Base-by-base conservation (phyloP, 2,797 vertebrate species). In the Propithecus deckenii region DNA sequence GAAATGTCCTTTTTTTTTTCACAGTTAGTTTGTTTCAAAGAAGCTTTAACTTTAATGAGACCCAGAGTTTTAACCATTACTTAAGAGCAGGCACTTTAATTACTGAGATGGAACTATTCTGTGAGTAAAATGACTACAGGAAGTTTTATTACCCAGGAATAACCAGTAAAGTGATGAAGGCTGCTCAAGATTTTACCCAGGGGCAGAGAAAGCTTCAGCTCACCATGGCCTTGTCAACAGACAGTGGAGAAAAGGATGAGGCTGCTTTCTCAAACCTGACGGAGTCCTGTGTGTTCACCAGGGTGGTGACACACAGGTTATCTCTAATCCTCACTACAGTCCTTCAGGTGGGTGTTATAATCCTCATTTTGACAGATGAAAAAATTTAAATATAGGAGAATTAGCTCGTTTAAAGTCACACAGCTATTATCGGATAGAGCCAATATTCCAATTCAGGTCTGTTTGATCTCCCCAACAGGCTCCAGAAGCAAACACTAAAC, bases 71-170 rank as follows among this genome's bases (percentile, higher is more conserved):
- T 72, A 69, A 30, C 35, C 81, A 15, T 59, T 52, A 32, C 81
- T 88, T 59, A 84, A 46, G 32, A 91, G 59, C 14, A 5, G 30
- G 55, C 48, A 57, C 63, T 48, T 78, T 94, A 71, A 89, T 86
- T 43, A 63, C 50, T 20, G 35, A 94, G 67, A 74, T 0, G 7
- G 86, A 89, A 38, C 50, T 13, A 10, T 43, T 57, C n/a, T 55
- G 55, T 38, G 86, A 75, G 28, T 22, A 9, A 35, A 78, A 74
- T 55, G 91, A 72, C 14, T 4, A 22, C 6, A 18, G 61, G 67
- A 14, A 0, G 1, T 55, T 72, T 72, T 52, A 25, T 32, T 18
- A 35, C 8, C 25, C 69, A 61, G 48, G 14, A 80, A 46, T 11
- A 23, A 78, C 86, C 59, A 30, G 25, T 1, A 9, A 43, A 75